phyloP scores from a whole-genome alignment of 2,797 vertebrate species.

The Rallus crepitans region DNA sequence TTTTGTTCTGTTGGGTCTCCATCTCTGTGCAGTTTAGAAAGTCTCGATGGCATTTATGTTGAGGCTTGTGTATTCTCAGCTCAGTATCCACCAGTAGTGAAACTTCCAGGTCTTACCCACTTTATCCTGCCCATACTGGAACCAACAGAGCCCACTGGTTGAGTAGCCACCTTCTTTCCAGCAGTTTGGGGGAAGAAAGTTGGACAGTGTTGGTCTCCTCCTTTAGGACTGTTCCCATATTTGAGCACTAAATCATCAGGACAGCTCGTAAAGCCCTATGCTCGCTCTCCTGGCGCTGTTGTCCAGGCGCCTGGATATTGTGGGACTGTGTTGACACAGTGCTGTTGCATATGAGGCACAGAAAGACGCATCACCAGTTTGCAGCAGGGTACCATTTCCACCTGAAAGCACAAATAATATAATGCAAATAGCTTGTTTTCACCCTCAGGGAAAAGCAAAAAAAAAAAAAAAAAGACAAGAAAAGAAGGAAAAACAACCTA shows the following conservation, averaged over 20 bases:
- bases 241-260: not conserved
- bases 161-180: not conserved
- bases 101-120: not conserved
- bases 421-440: not conserved
- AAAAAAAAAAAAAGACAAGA: too few species aligned
- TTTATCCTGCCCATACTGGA: not conserved
- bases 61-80: not conserved
- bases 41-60: accelerated
- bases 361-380: not conserved
- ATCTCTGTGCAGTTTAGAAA: not conserved
- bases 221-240: not conserved
- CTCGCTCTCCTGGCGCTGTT: not conserved
- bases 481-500: not conserved
- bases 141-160: not conserved
- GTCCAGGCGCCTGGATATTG: accelerated
- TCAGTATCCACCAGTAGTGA: not conserved
- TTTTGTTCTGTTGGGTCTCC: not conserved
- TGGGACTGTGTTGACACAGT: not conserved
- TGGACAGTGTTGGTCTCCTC: not conserved
- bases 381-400: not conserved
- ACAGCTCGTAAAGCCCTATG: not conserved
- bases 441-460: not conserved
- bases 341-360: not conserved
- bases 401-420: not conserved
- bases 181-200: not conserved